A percentile compares a stretch with the other conserved stretches of the same genome.
These are phyloP conservation scores for Prolemur simus DNA, from an alignment of 2,113 vertebrate genomes.

Conservation along the genomic window DNA sequence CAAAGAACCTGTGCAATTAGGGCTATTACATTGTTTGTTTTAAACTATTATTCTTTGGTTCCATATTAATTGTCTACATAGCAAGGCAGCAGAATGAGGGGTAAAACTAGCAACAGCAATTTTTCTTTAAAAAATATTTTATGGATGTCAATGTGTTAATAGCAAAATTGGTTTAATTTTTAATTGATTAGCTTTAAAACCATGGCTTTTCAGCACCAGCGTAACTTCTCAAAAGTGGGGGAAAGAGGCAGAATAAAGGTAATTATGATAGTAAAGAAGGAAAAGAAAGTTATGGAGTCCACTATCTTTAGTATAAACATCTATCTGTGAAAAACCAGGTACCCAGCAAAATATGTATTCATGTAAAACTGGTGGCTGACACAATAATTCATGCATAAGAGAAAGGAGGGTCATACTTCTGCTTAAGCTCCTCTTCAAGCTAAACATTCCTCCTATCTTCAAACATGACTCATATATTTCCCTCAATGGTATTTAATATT, in stretches of 20 bases:
- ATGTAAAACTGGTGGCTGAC: neutral
- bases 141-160: neutral
- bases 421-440: neutral
- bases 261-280: neutral
- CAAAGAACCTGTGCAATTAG: neutral
- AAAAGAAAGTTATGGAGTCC: neutral
- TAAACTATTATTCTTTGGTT: conserved; percentile 38
- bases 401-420: neutral
- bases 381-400: neutral
- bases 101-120: neutral
- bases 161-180: conserved; percentile 48
- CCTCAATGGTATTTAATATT: neutral
- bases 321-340: neutral
- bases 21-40: neutral
- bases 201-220: neutral
- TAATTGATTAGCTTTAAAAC: conserved; percentile 24
- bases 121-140: conserved; percentile 12
- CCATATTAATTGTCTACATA: neutral
- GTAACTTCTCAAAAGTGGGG: neutral
- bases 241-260: neutral
- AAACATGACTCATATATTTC: neutral
- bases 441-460: neutral
- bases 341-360: neutral
- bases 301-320: neutral
- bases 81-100: neutral